These are phyloP conservation scores for Acleris laterana DNA, from an alignment of 2,888 invertebrate genomes.

Conservation along the genomic window DNA sequence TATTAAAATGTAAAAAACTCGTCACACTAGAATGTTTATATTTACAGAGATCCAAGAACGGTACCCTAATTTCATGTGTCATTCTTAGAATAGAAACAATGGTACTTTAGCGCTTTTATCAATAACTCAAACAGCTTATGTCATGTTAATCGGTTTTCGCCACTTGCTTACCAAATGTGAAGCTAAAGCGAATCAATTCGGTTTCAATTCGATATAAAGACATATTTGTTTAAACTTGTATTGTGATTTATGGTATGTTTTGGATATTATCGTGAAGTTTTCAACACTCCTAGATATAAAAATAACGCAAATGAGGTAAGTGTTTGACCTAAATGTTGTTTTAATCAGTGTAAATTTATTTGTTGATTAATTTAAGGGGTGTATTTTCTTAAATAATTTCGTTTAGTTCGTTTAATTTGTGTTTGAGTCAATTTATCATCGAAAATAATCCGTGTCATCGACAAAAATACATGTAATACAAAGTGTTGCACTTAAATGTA, in stretches of 20 bases:
- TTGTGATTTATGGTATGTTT: slow-evolving; percentile 6
- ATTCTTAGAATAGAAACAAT: not conserved
- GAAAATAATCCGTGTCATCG: no score
- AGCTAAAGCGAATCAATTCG: slow-evolving; percentile 1
- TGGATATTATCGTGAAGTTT: slow-evolving; percentile 1
- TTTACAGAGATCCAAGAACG: not conserved
- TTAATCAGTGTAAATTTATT: not conserved
- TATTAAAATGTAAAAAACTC: not conserved
- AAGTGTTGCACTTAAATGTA: no score
- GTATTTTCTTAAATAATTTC: not conserved
- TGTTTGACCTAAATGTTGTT: not conserved
- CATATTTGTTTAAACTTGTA: not conserved
- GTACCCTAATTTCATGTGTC: slow-evolving; percentile 8
- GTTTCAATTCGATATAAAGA: slow-evolving; percentile 8
- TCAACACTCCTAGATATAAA: not conserved
- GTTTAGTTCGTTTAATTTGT: not conserved
- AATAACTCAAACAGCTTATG: slow-evolving; percentile 16
- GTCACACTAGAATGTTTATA: not conserved
- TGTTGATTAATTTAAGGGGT: slow-evolving; percentile 9
- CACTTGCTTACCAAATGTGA: slow-evolving; percentile 15
- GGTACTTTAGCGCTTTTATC: not conserved
- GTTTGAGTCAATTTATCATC: no score
- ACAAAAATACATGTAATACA: no score
- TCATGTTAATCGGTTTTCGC: slow-evolving; percentile 11
- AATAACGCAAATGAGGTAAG: slow-evolving; percentile 8